A percentile compares a stretch with the other conserved stretches of the same genome.
phyloP scores from a whole-genome alignment of 1,140 invertebrate genomes.

The Cylas formicarius region DNA sequence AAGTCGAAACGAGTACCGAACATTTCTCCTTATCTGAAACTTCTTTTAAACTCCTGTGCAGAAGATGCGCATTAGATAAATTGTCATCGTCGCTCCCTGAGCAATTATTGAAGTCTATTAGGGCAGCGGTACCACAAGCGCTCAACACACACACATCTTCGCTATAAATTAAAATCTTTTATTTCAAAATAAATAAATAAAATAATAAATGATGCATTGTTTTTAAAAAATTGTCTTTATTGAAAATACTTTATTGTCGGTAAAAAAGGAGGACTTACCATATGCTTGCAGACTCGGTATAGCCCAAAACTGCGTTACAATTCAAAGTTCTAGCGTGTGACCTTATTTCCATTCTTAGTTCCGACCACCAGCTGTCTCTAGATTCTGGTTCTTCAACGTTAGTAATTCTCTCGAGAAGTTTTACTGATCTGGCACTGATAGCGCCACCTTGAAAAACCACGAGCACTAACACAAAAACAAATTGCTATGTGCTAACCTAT shows the following conservation, averaged over 20 bases:
- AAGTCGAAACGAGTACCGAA: constrained; percentile 8
- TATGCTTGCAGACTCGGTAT: constrained; percentile 82
- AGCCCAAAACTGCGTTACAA: constrained; percentile 92
- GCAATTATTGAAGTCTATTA: constrained; percentile 58
- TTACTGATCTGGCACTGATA: constrained; percentile 80
- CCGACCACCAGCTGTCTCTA: constrained; percentile 89
- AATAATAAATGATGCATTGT: background rate
- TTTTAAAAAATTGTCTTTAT: constrained; percentile 5
- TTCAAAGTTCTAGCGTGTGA: constrained; percentile 83
- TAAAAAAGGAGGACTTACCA: constrained; percentile 51
- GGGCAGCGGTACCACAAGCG: constrained; percentile 86
- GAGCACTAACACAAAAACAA: background rate
- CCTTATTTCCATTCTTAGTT: constrained; percentile 87
- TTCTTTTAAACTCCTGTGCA: too few relatives aligned
- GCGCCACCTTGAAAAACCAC: constrained; percentile 57
- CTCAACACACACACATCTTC: constrained; percentile 93
- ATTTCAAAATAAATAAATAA: constrained; percentile 9
- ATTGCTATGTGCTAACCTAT: constrained; percentile 56
- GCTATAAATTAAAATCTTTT: constrained; percentile 52
- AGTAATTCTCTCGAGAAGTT: constrained; percentile 74
- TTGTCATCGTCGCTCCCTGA: constrained; percentile 36
- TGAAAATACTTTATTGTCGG: background rate
- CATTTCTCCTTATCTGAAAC: constrained; percentile 17
- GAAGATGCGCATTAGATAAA: constrained; percentile 29
- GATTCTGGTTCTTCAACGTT: constrained; percentile 83